Evolutionary conservation across 2,888 invertebrate genomes (phyloP).

Genomic region (Cephus sareptanus): DNA sequence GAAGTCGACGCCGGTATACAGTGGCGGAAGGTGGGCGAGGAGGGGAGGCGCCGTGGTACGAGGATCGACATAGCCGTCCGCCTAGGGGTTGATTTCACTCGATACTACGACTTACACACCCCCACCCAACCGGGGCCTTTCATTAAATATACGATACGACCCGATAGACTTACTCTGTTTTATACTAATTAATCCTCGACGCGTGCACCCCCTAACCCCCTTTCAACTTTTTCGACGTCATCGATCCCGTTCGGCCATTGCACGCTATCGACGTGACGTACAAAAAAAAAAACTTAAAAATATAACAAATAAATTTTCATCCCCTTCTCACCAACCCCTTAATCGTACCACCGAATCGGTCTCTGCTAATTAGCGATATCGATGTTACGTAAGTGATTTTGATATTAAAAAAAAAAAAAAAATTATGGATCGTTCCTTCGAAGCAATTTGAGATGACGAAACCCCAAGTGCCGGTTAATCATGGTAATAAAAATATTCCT

Average conservation of each 20-base stretch:
- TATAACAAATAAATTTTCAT: constrained; percentile 39
- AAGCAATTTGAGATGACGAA: not conserved
- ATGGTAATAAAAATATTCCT: constrained; percentile 22
- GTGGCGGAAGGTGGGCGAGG: constrained; percentile 15
- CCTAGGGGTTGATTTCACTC: not conserved
- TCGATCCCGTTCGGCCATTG: not conserved
- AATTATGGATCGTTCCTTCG: not conserved
- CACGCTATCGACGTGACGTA: not conserved
- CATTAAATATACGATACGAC: constrained; percentile 42
- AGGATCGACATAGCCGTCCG: constrained; percentile 17
- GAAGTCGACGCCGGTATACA: constrained; percentile 36
- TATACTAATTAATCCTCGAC: constrained; percentile 35
- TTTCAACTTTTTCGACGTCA: constrained; percentile 20
- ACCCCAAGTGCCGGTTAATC: not conserved
- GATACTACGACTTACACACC: constrained; percentile 32
- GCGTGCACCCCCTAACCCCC: constrained; percentile 6
- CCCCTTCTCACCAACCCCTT: constrained; percentile 19
- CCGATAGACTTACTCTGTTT: constrained; percentile 28
- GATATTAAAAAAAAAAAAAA: not conserved
- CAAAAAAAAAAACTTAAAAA: not conserved
- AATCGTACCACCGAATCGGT: not conserved
- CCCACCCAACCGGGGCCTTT: constrained; percentile 29
- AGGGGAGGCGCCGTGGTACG: not conserved
- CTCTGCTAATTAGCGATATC: not conserved
- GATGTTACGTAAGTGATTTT: not conserved